These are phyloP conservation scores for Mythimna loreyi DNA, from an alignment of 2,888 invertebrate genomes.

Conservation along the genomic window DNA sequence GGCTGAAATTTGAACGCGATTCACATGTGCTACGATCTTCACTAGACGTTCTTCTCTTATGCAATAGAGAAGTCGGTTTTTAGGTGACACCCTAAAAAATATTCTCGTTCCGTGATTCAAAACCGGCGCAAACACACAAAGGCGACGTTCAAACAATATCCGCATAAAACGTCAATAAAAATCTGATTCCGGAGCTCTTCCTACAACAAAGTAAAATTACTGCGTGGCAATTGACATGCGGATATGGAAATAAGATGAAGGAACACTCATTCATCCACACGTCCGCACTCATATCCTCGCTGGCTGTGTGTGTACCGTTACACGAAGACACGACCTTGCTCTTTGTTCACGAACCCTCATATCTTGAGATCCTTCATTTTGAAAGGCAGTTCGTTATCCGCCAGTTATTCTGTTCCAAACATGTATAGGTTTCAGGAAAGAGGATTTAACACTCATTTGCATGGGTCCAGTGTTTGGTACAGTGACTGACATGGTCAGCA, in stretches of 20 bases:
- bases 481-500: not conserved
- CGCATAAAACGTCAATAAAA: conserved; percentile 46
- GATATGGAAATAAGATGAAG: conserved; percentile 62
- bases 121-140: conserved; percentile 29
- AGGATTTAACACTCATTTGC: conserved; percentile 23
- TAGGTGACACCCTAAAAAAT: not conserved
- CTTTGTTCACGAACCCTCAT: conserved; percentile 56
- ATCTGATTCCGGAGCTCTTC: conserved; percentile 35
- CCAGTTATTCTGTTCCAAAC: conserved; percentile 39
- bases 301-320: conserved; percentile 32
- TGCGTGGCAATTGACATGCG: conserved; percentile 53
- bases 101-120: not conserved
- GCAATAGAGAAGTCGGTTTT: not conserved
- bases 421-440: conserved; percentile 25
- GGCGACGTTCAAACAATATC: conserved; percentile 31
- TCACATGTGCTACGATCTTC: too few relatives aligned
- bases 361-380: conserved; percentile 52
- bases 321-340: conserved; percentile 48
- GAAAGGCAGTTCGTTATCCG: conserved; percentile 55
- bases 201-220: conserved; percentile 55
- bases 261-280: conserved; percentile 54
- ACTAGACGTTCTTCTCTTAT: not conserved
- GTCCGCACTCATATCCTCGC: conserved; percentile 46
- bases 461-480: conserved; percentile 9
- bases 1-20: too few relatives aligned